Evolutionary conservation across 2,113 vertebrate genomes (phyloP), one percentile per base, ranked within the genome.

Genomic region (Reinhardtius hippoglossoides): DNA sequence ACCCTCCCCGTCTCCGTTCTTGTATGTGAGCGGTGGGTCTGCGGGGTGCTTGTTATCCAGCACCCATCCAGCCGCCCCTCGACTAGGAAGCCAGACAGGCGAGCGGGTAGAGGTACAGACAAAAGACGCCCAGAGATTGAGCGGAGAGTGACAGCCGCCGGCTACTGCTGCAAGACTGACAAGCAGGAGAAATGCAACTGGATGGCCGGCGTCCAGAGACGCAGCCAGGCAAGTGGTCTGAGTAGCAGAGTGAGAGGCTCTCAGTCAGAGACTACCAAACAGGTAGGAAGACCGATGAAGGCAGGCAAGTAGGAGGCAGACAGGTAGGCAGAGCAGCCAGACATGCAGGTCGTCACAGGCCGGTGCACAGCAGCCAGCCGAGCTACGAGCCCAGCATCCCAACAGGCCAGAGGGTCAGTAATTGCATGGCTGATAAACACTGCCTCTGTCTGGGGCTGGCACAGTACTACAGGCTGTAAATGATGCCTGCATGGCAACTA

Each of bases 371-470:
- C 82, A 89, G 83, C 80, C 82, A 61, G 77, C 42, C 56, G 21
- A 57, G 81, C 81, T 89, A 92, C 87, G 74, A 92, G 88, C 79
- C 82, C 88, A 84, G 91, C 89, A 92, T 94, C 89, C 81, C 82
- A 93, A 93, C 92, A 84, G 86, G 83, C 78, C 71, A 80, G 71
- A 76, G 80, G 87, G 83, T 85, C 82, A 86, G 65, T 5, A 20
- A 56, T 52, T 24, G 67, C 77, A 85, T 4, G n/a, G 60, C 83
- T 88, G 83, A 84, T 37, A 61, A 87, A 89, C 88, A 89, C 82
- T 80, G 91, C 92, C 93, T 73, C 90, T 86, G 78, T 75, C 87
- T 90, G 94, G 92, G 89, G 88, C 82, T 87, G 88, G 63, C 37
- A n/a, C 0, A 23, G 67, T 76, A 93, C 81, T 91, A 80, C 90